A percentile compares a stretch with the other conserved stretches of the same genome.
These are phyloP conservation scores for Cyprinodon diabolis DNA, from an alignment of 2,797 vertebrate species.

Conservation along the genomic window DNA sequence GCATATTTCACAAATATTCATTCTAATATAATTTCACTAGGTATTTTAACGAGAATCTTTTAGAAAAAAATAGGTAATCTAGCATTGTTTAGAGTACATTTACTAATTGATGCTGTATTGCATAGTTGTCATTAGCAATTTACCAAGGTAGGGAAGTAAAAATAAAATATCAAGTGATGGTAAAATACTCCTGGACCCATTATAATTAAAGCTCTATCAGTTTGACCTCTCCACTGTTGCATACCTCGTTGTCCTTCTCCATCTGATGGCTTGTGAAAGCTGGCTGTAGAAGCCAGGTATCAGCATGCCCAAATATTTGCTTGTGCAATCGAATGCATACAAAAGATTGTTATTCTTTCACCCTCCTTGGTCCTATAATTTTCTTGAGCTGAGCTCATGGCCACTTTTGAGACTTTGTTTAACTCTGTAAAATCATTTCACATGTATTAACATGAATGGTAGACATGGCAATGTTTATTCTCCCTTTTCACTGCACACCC, in stretches of 20 bases:
- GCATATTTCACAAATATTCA: not conserved
- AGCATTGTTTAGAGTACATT: not conserved
- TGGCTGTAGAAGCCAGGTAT: constrained; percentile 50
- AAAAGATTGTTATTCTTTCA: constrained; percentile 16
- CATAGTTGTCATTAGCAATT: not conserved
- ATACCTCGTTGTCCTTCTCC: constrained; percentile 23
- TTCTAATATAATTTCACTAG: not conserved
- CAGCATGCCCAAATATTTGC: constrained; percentile 45
- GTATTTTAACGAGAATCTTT: not conserved
- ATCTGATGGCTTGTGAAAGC: constrained; percentile 32
- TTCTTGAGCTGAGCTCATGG: constrained; percentile 21
- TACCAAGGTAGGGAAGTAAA: not conserved
- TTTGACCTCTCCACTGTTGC: constrained; percentile 22
- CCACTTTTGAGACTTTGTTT: constrained; percentile 12
- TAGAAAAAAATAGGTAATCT: not conserved
- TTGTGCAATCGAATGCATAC: constrained; percentile 45
- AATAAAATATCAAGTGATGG: not conserved
- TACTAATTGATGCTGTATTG: not conserved
- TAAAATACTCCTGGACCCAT: not conserved
- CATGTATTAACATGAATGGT: constrained; percentile 5
- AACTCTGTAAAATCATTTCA: constrained; percentile 5
- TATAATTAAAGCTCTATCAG: not conserved
- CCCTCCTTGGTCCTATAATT: constrained; percentile 16
- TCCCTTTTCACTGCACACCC: not conserved
- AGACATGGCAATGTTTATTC: not conserved